Conservation (phyloP, 2,888 invertebrate genomes). For the Drosophila stalkeri region DNA sequence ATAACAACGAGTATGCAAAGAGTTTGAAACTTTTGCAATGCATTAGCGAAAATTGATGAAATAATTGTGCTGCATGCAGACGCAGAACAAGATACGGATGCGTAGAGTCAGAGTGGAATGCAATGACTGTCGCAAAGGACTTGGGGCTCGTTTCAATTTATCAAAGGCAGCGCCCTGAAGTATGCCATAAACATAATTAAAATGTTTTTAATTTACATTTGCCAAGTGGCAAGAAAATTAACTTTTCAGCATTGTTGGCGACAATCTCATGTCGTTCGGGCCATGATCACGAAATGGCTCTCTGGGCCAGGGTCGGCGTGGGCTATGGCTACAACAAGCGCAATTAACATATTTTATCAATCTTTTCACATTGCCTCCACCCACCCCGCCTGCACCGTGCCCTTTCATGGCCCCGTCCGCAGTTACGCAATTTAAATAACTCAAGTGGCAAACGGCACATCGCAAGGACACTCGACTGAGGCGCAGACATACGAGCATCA, state of each 20-base stretch:
- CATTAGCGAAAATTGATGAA: conserved; percentile 10
- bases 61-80: background rate
- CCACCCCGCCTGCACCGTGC: background rate
- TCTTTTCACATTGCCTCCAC: conserved; percentile 58
- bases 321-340: conserved; percentile 52
- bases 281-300: background rate
- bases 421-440: conserved; percentile 77
- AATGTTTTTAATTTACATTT: conserved; percentile 67
- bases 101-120: background rate
- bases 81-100: background rate
- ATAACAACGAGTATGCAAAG: conserved; percentile 22
- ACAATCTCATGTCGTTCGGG: conserved; percentile 52
- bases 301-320: conserved; percentile 15
- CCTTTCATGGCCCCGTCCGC: conserved; percentile 21
- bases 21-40: conserved; percentile 30
- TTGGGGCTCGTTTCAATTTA: conserved; percentile 30
- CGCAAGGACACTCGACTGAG: conserved; percentile 64
- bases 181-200: conserved; percentile 75
- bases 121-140: conserved; percentile 1
- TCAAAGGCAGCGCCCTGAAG: conserved; percentile 27
- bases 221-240: conserved; percentile 69
- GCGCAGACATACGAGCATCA: conserved; percentile 47
- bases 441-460: conserved; percentile 71
- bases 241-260: conserved; percentile 75
- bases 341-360: conserved; percentile 80